Evolutionary conservation across 1,140 invertebrate species (phyloP).

Genomic region (Drepana arcuata): DNA sequence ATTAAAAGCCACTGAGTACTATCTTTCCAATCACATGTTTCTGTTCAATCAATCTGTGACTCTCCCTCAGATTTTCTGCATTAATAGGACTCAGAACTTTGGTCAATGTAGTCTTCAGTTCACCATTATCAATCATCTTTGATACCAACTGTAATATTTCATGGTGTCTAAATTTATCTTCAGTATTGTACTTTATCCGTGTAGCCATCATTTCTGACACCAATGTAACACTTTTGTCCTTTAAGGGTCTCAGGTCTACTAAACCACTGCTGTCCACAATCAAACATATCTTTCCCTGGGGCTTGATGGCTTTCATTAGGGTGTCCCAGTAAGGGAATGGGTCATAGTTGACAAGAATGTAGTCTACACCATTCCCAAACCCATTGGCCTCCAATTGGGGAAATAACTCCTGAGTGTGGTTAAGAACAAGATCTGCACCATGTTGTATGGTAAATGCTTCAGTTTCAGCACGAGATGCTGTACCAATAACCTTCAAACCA

Average conservation of each 20-base stretch:
- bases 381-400: conserved; percentile 37
- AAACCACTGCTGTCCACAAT: conserved; percentile 48
- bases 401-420: conserved; percentile 44
- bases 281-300: conserved; percentile 53
- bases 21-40: conserved; percentile 41
- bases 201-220: conserved; percentile 56
- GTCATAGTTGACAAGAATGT: conserved; percentile 53
- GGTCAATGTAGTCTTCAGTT: conserved; percentile 38
- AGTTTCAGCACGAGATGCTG: conserved; percentile 45
- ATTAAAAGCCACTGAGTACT: conserved; percentile 44
- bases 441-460: conserved; percentile 29
- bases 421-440: conserved; percentile 42
- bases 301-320: conserved; percentile 45
- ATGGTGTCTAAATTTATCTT: conserved; percentile 39
- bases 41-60: conserved; percentile 43
- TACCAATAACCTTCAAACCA: conserved; percentile 52
- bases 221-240: conserved; percentile 55
- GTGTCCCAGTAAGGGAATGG: conserved; percentile 55
- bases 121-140: conserved; percentile 40
- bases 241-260: conserved; percentile 42
- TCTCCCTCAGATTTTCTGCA: conserved; percentile 42
- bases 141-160: conserved; percentile 44
- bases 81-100: conserved; percentile 49
- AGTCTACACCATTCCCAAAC: conserved; percentile 40
- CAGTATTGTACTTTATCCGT: conserved; percentile 50